Evolutionary conservation across 2,888 invertebrate species (phyloP).

Genomic region (Spodoptera picta): DNA sequence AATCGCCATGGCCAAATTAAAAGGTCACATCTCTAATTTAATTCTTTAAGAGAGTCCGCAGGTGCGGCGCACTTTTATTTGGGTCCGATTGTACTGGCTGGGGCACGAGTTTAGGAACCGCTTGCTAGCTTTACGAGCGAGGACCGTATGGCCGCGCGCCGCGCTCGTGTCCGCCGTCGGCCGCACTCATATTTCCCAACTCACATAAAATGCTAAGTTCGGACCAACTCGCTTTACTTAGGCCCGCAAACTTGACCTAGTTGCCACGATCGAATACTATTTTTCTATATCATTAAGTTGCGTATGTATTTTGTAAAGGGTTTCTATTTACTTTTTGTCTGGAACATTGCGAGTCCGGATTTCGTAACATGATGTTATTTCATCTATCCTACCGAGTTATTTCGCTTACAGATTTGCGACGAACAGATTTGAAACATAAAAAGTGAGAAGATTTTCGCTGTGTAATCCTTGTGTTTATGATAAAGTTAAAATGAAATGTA

Average conservation of each 20-base stretch:
- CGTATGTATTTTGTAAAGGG: constrained; percentile 42
- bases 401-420: too few species aligned
- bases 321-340: constrained; percentile 37
- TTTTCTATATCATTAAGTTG: constrained; percentile 44
- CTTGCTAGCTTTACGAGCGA: constrained; percentile 36
- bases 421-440: background rate
- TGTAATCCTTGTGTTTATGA: background rate
- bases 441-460: constrained; percentile 14
- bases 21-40: constrained; percentile 62
- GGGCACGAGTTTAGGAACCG: constrained; percentile 9
- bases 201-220: constrained; percentile 32
- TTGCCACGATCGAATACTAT: constrained; percentile 41
- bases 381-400: constrained; percentile 18
- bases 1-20: constrained; percentile 57
- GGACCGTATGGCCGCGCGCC: constrained; percentile 26
- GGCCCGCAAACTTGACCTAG: constrained; percentile 34
- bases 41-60: constrained; percentile 51
- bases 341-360: constrained; percentile 25
- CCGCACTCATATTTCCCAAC: constrained; percentile 41
- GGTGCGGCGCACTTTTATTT: constrained; percentile 41
- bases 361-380: constrained; percentile 31
- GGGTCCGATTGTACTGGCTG: constrained; percentile 26
- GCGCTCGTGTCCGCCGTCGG: constrained; percentile 15
- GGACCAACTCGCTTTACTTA: constrained; percentile 20
- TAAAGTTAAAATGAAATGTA: too few species aligned